Conservation (phyloP, 1,140 invertebrate genomes). For the Eumeta japonica region DNA sequence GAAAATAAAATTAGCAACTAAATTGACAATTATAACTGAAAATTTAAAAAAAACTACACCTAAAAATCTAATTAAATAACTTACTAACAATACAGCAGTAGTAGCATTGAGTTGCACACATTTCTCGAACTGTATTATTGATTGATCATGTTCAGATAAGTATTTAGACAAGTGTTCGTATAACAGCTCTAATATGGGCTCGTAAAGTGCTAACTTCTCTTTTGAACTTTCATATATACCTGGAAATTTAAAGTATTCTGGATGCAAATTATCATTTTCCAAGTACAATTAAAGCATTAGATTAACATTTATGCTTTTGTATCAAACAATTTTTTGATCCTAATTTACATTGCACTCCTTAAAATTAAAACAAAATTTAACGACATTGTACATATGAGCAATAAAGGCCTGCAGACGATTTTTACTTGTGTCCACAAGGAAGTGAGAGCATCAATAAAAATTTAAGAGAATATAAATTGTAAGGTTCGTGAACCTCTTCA, state of each 20-base stretch:
- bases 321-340: too few species aligned
- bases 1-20: too few species aligned
- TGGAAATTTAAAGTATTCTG: too few species aligned
- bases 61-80: conserved; percentile 13
- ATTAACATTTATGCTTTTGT: conserved; percentile 2
- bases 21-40: too few species aligned
- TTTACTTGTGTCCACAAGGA: too few species aligned
- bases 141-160: conserved; percentile 33
- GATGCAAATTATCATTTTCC: too few species aligned
- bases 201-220: conserved; percentile 49
- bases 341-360: too few species aligned
- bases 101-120: conserved; percentile 38
- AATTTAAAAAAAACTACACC: too few species aligned
- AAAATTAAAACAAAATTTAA: too few species aligned
- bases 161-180: conserved; percentile 54
- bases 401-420: too few species aligned
- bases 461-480: neutral
- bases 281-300: too few species aligned
- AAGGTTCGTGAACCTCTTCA: neutral
- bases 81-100: conserved; percentile 46
- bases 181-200: conserved; percentile 51
- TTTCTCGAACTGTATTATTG: conserved; percentile 46
- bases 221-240: conserved; percentile 47
- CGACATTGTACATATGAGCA: too few species aligned
- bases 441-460: neutral